These are phyloP conservation scores for Lobophora halterata DNA, from an alignment of 2,888 invertebrate genomes.

Conservation along the genomic window DNA sequence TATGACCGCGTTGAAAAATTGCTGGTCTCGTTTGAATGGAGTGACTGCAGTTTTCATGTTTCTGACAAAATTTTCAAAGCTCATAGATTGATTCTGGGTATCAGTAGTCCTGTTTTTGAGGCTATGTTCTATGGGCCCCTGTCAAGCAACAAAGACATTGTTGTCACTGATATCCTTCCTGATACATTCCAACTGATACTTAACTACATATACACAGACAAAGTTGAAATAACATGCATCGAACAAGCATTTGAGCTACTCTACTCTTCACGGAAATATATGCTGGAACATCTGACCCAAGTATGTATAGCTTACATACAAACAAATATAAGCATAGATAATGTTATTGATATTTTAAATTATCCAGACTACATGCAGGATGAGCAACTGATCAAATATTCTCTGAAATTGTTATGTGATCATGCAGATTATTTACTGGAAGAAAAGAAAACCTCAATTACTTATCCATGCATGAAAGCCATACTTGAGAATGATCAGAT, in stretches of 20 bases:
- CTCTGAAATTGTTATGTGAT: conserved; percentile 78
- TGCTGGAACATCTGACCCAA: conserved; percentile 76
- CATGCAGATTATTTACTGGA: conserved; percentile 77
- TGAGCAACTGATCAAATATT: conserved; percentile 70
- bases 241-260: conserved; percentile 82
- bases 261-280: conserved; percentile 84
- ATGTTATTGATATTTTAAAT: conserved; percentile 81
- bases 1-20: conserved; percentile 73
- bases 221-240: conserved; percentile 74
- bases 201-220: conserved; percentile 83
- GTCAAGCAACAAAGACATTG: conserved; percentile 70
- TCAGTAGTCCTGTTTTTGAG: conserved; percentile 85
- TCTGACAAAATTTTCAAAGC: conserved; percentile 75
- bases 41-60: conserved; percentile 82
- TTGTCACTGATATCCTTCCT: conserved; percentile 81
- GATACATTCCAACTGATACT: conserved; percentile 82
- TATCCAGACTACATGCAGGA: conserved; percentile 82
- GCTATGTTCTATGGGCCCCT: conserved; percentile 84
- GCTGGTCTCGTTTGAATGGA: conserved; percentile 75
- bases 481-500: conserved; percentile 74
- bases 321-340: conserved; percentile 77
- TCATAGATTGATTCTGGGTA: conserved; percentile 83
- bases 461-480: conserved; percentile 67
- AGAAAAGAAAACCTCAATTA: conserved; percentile 72
- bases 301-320: conserved; percentile 77